Conservation (phyloP, 2,113 vertebrate genomes). For the Monarcha castaneiventris region DNA sequence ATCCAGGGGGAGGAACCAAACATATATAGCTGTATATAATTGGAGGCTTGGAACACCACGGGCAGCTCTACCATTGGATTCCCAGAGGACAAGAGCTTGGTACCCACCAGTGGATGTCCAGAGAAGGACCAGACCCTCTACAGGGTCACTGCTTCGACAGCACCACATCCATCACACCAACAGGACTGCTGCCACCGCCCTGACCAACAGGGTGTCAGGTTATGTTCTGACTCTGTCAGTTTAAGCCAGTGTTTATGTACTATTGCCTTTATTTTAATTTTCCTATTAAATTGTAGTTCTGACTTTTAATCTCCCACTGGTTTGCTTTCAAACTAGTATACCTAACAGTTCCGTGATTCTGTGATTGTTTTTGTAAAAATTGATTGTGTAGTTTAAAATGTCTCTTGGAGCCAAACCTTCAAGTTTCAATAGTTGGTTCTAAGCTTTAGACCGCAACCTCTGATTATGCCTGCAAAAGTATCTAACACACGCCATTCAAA, state of each 20-base stretch:
- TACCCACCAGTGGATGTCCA: not conserved
- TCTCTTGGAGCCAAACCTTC: not conserved
- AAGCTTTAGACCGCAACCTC: not conserved
- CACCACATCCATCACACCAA: not conserved
- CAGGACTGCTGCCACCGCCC: not conserved
- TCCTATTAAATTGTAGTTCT: not conserved
- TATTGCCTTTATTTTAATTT: not conserved
- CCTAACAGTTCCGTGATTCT: not conserved
- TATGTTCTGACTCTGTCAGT: not conserved
- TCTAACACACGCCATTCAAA: not conserved
- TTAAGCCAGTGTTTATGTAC: not conserved
- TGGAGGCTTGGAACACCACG: not conserved
- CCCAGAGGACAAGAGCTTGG: not conserved
- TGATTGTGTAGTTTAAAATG: rapidly evolving
- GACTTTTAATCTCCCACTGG: not conserved
- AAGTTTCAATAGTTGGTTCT: not conserved
- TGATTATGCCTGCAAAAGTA: not conserved
- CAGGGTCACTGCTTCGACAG: not conserved
- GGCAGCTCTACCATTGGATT: not conserved
- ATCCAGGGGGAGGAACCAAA: not conserved
- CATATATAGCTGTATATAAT: not conserved
- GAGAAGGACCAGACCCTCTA: too few species aligned
- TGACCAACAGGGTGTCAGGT: not conserved
- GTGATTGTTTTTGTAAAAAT: not conserved
- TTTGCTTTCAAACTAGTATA: not conserved